phyloP scores from a whole-genome alignment of 2,113 vertebrate species.

The Penelope pileata region DNA sequence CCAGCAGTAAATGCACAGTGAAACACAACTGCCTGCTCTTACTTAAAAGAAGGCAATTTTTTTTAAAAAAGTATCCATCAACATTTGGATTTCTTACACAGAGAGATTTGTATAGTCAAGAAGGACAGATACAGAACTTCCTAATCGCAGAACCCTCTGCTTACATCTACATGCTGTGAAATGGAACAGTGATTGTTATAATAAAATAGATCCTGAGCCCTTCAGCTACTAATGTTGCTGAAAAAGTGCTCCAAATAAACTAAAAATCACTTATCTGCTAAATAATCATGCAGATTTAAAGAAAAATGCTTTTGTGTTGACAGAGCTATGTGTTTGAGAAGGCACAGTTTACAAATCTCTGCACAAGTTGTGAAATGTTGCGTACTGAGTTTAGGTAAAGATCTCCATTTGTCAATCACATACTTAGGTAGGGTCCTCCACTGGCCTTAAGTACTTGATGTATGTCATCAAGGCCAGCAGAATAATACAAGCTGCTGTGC shows the following conservation, averaged over 20 bases:
- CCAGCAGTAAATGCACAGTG: conserved; percentile 81
- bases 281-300: conserved; percentile 70
- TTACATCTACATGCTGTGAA: conserved; percentile 46
- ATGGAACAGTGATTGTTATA: conserved; percentile 64
- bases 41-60: conserved; percentile 59
- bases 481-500: conserved; percentile 38
- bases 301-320: conserved; percentile 58
- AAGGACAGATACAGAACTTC: conserved; percentile 63
- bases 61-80: conserved; percentile 48
- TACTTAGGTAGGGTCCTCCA: conserved; percentile 68
- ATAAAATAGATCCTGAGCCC: conserved; percentile 74
- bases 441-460: conserved; percentile 44
- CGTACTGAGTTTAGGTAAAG: conserved; percentile 79
- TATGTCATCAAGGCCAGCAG: conserved; percentile 56
- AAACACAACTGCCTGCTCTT: conserved; percentile 65
- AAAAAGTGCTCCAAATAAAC: conserved; percentile 78
- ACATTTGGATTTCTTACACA: conserved; percentile 45
- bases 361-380: conserved; percentile 72
- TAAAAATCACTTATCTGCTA: conserved; percentile 70
- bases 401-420: conserved; percentile 79
- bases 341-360: conserved; percentile 78
- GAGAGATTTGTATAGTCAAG: conserved; percentile 43
- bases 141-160: conserved; percentile 56
- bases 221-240: conserved; percentile 79
- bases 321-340: conserved; percentile 76